A percentile compares a stretch with the other conserved stretches of the same genome.
Evolutionary conservation across 2,888 invertebrate genomes (phyloP).

Genomic region (Anarsia innoxiella): DNA sequence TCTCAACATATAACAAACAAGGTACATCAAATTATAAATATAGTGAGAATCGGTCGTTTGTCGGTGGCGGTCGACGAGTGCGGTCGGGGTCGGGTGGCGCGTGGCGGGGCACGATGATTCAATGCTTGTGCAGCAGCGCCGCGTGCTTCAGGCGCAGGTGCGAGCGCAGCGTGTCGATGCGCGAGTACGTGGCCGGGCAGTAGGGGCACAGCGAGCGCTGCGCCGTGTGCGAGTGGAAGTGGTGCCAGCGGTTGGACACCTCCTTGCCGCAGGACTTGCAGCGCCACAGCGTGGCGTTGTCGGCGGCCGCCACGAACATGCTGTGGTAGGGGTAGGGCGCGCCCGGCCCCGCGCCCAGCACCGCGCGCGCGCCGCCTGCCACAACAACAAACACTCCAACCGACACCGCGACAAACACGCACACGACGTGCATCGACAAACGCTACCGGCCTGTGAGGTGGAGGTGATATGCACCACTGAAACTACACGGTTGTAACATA

Average conservation of each 20-base stretch:
- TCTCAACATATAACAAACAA: constrained; percentile 33
- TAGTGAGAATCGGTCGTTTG: background rate
- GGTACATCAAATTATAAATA: constrained; percentile 14
- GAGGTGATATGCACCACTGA: constrained; percentile 63
- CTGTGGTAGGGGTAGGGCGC: constrained; percentile 84
- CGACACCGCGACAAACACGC: background rate
- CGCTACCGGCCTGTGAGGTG: constrained; percentile 43
- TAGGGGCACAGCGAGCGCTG: constrained; percentile 88
- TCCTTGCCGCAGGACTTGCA: constrained; percentile 90
- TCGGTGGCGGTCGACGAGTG: constrained; percentile 16
- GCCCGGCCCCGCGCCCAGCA: constrained; percentile 34
- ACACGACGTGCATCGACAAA: constrained; percentile 23
- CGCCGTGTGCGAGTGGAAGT: constrained; percentile 88
- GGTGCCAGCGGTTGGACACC: constrained; percentile 92
- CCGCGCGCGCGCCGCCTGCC: constrained; percentile 57
- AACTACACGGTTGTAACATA: constrained; percentile 78
- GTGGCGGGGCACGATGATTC: constrained; percentile 22
- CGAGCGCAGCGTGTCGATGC: constrained; percentile 89
- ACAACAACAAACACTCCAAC: constrained; percentile 10
- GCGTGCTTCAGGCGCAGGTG: constrained; percentile 87
- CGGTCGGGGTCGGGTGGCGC: constrained; percentile 27
- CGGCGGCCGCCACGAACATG: constrained; percentile 85
- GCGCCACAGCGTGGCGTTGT: constrained; percentile 84
- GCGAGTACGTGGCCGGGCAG: constrained; percentile 90
- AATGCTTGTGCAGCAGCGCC: constrained; percentile 65